These are phyloP conservation scores for Hartigia nigra DNA, from an alignment of 2,888 invertebrate genomes.

Conservation along the genomic window DNA sequence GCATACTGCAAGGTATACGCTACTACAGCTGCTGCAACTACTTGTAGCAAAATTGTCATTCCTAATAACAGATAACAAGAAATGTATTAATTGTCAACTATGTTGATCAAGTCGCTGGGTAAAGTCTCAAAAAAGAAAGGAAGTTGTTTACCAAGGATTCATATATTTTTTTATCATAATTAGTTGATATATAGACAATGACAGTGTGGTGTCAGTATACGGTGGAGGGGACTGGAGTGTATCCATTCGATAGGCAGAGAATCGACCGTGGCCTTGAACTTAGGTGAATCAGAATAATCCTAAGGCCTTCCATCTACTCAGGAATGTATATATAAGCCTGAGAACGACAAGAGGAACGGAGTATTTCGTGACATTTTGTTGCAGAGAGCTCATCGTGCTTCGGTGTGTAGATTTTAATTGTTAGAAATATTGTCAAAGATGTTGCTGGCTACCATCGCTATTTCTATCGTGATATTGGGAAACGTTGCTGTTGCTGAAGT, in stretches of 20 bases:
- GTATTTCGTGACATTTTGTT: conserved; percentile 1
- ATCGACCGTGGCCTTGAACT: conserved; percentile 44
- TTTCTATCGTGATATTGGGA: conserved; percentile 18
- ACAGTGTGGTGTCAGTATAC: background rate
- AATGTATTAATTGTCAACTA: background rate
- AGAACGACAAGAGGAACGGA: conserved; percentile 8
- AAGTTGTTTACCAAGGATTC: background rate
- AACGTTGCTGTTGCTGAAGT: conserved; percentile 35
- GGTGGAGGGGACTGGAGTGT: background rate
- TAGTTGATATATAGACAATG: background rate
- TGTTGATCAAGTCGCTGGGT: background rate
- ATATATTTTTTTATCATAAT: background rate
- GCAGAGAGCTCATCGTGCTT: background rate
- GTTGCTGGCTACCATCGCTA: background rate
- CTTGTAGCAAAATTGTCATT: too few relatives aligned
- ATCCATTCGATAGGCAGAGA: conserved; percentile 25
- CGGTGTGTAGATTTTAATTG: background rate
- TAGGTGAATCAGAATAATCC: conserved; percentile 40
- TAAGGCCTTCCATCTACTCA: conserved; percentile 33
- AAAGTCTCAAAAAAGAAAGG: background rate
- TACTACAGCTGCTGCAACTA: too few relatives aligned
- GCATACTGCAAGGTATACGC: too few relatives aligned
- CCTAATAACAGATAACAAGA: background rate
- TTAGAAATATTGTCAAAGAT: background rate
- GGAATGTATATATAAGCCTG: conserved; percentile 47